Evolutionary conservation across 2,797 vertebrate genomes (phyloP).

Genomic region (Rhinella marina): DNA sequence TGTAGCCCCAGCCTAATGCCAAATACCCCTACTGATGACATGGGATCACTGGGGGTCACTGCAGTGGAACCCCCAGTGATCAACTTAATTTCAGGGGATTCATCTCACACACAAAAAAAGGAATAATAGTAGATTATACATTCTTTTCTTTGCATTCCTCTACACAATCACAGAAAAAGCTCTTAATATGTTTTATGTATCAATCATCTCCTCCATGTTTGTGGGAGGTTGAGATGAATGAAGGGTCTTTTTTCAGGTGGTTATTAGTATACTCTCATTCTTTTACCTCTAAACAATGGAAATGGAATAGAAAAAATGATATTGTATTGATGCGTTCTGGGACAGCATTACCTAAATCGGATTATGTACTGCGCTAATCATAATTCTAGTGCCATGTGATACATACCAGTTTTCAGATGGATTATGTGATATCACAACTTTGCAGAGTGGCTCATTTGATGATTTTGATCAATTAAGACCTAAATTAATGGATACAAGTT

Average conservation of each 20-base stretch:
- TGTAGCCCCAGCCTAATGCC: too few relatives aligned
- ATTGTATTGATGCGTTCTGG: slow-evolving; percentile 20
- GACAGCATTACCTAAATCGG: slow-evolving; percentile 26
- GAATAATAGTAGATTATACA: neutral
- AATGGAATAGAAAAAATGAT: neutral
- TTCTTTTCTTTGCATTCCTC: neutral
- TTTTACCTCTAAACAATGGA: neutral
- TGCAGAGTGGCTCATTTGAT: slow-evolving; percentile 45
- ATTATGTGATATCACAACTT: slow-evolving; percentile 45
- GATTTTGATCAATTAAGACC: slow-evolving; percentile 47
- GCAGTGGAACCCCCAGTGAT: neutral
- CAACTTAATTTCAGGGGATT: neutral
- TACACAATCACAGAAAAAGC: neutral
- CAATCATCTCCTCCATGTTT: neutral
- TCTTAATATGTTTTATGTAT: neutral
- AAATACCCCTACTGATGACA: too few relatives aligned
- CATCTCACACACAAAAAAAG: neutral
- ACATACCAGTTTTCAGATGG: slow-evolving; percentile 25
- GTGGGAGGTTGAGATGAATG: neutral
- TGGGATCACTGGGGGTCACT: too few relatives aligned
- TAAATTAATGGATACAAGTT: slow-evolving; percentile 39
- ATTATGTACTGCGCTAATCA: slow-evolving; percentile 30
- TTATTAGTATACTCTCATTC: neutral
- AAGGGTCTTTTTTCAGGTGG: neutral
- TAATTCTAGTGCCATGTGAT: neutral